phyloP scores from a whole-genome alignment of 2,797 vertebrate species.

The Scolopax rusticola region DNA sequence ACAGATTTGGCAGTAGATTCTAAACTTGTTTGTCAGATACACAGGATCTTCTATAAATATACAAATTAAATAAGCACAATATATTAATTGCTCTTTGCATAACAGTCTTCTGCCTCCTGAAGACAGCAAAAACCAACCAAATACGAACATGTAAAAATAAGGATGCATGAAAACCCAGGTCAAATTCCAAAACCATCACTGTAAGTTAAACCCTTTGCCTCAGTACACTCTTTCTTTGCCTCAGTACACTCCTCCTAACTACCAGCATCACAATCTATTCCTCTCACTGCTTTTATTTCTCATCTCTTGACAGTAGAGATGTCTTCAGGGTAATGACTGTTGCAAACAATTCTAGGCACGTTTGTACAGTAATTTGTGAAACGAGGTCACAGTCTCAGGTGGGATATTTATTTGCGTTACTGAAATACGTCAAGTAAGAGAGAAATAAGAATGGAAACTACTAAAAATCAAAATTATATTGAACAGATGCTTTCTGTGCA shows the following conservation, averaged over 20 bases:
- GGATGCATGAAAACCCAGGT: neutral
- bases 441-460: neutral
- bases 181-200: neutral
- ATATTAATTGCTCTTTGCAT: neutral
- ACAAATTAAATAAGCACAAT: neutral
- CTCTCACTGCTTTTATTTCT: neutral
- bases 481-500: neutral
- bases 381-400: neutral
- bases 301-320: neutral
- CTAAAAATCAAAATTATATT: neutral
- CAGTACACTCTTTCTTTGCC: neutral
- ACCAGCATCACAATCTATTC: neutral
- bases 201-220: neutral
- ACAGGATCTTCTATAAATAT: neutral
- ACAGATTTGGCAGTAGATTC: neutral
- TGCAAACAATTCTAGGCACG: neutral
- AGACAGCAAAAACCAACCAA: neutral
- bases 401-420: neutral
- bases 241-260: neutral
- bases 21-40: neutral
- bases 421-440: neutral
- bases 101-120: neutral
- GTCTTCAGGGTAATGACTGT: neutral
- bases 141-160: neutral
- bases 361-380: neutral